Evolutionary conservation across 1,140 invertebrate species (phyloP), one percentile per base, ranked within the genome.

Genomic region (Neodiprion pinetum): DNA sequence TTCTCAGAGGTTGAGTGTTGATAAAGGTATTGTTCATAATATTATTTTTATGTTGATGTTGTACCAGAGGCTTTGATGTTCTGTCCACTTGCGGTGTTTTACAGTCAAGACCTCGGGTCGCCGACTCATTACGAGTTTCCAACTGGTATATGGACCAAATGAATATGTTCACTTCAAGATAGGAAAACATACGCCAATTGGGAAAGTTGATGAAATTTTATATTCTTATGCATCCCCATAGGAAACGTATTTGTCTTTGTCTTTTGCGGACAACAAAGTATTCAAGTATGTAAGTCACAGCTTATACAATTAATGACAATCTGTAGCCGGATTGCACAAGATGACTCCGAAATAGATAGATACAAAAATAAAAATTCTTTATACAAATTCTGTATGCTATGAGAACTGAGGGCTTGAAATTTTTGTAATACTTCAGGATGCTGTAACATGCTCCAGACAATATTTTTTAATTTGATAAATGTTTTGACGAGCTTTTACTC

Each of bases 1-100:
- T 80, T 75, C 70, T 82, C 70, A 81, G 68, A 65, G 67, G 71
- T 11, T 76, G 77, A 72, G 77, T 49, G 77, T 82, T 80, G 71
- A 72, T 70, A 85, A 87, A 74, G 40, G 75, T 78, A 72, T 76
- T 79, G 3, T 75, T 75, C 17, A 76, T 69, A 70, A 67, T 72
- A 66, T 67, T 77, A n/a, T 77, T 70, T 70, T 77, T 80, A 73
- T 81, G 65, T 74, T 73, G 74, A 10, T 73, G 72, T 70, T 79
- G 78, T 48, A 12, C 67, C 70, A 74, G 73, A 61, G 92, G 92
- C 78, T 93, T 94, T 8, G 90, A 90, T 49, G 89, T 90, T 76
- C 93, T 90, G 85, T 94, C 92, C 80, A 94, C 90, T 47, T 85
- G 81, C n/a, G 92, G 92, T 74, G 84, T 77, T 50, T 80, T 77